Evolutionary conservation across 2,113 vertebrate species (phyloP), one percentile per base, ranked within the genome.

Genomic region (Tragelaphus buxtoni): DNA sequence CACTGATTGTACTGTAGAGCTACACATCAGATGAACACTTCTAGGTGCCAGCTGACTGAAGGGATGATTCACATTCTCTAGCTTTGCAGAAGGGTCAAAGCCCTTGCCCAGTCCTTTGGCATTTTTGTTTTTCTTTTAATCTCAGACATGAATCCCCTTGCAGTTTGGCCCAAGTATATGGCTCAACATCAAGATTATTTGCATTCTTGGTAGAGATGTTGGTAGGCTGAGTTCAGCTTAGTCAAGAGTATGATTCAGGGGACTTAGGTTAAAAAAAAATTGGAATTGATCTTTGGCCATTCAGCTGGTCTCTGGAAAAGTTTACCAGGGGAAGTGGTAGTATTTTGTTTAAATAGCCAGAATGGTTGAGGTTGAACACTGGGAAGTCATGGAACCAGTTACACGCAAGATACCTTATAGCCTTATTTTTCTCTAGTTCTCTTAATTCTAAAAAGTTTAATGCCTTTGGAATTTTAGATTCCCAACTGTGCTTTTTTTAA

Each of bases 401-500:
- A 74, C 89, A 39, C 51, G 69, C 51, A 39, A 77, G 47, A 14
- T 24, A 86, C 3, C 61, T 72, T n/a, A 39, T 28, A 96, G 9
- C 42, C 28, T 53, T 93, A 39, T 91, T 95, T 96, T 96, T 96
- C 65, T 92, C 72, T 32, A 35, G 9, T 91, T 86, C 42, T 94
- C 63, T 92, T 92, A 88, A 93, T 92, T 88, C 86, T 90, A 11
- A 24, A 69, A 91, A 80, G 58, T 94, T 89, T 93, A 97, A 94
- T 24, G 45, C 39, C 60, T 96, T 94, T 91, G 79, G 95, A 97
- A 97, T 95, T 93, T n/a, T 80, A 93, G 79, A 56, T 89, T 97
- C 91, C 95, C 93, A 97, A 45, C 79, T 39, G 76, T 60, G 79
- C 76, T 94, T 98, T 96, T 94, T 96, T 97, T 98, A 30, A 85